Conservation (phyloP, 2,888 invertebrate genomes). For the Melanchra persicariae region DNA sequence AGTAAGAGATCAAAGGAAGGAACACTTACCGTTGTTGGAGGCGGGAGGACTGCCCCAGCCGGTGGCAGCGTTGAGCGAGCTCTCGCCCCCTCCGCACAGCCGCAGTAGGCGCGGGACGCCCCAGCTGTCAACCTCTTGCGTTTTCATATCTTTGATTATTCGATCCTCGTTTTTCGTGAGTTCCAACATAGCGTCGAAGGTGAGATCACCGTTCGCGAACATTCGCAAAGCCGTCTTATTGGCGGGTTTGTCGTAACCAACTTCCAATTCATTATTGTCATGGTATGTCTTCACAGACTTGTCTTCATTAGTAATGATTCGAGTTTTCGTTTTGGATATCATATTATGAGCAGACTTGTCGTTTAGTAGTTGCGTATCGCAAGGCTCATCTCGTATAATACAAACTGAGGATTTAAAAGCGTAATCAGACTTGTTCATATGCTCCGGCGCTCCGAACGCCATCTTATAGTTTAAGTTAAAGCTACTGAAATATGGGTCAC, state of each 20-base stretch:
- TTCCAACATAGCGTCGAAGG: slow-evolving; percentile 87
- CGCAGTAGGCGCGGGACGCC: slow-evolving; percentile 92
- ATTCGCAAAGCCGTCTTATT: slow-evolving; percentile 77
- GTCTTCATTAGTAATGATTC: slow-evolving; percentile 83
- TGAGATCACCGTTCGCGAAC: slow-evolving; percentile 89
- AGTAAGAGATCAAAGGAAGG: slow-evolving; percentile 31
- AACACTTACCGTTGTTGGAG: slow-evolving; percentile 90
- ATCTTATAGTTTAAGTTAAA: slow-evolving; percentile 91
- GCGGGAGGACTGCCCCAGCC: slow-evolving; percentile 95
- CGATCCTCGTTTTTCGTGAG: slow-evolving; percentile 80
- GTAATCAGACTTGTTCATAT: slow-evolving; percentile 92
- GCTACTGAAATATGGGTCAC: slow-evolving; percentile 91
- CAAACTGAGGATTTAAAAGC: slow-evolving; percentile 91
- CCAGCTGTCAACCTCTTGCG: slow-evolving; percentile 86
- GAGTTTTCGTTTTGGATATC: slow-evolving; percentile 86
- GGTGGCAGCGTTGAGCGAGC: slow-evolving; percentile 94
- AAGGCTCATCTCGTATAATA: slow-evolving; percentile 90
- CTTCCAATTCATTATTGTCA: slow-evolving; percentile 87
- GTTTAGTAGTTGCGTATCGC: slow-evolving; percentile 86
- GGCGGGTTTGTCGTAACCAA: slow-evolving; percentile 74
- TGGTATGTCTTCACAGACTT: slow-evolving; percentile 84
- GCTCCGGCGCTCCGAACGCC: slow-evolving; percentile 90
- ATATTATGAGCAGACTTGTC: slow-evolving; percentile 86
- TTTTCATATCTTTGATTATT: slow-evolving; percentile 76
- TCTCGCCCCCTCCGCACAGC: slow-evolving; percentile 95